A percentile compares a stretch with the other conserved stretches of the same genome.
phyloP scores from a whole-genome alignment of 2,888 invertebrate genomes.

The Phalangium opilio region DNA sequence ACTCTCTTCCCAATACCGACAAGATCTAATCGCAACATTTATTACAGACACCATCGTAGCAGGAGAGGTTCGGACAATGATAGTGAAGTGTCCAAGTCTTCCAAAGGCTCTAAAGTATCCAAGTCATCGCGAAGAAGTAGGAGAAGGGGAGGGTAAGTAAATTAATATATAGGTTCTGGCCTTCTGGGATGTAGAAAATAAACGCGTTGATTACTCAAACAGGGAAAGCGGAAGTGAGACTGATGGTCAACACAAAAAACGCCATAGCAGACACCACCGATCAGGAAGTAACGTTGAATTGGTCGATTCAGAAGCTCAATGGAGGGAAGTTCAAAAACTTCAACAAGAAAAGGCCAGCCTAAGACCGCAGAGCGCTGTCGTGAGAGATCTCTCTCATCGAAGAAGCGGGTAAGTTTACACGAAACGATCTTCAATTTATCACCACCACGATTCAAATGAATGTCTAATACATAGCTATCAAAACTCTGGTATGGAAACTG shows the following conservation, averaged over 20 bases:
- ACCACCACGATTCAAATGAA: not conserved
- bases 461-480: conserved; percentile 25
- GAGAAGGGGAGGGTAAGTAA: conserved; percentile 12
- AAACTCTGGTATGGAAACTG: conserved; percentile 36
- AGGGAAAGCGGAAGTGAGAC: conserved; percentile 31
- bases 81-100: conserved; percentile 72
- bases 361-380: conserved; percentile 15
- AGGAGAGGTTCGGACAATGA: conserved; percentile 74
- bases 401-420: conserved; percentile 13
- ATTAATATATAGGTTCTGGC: too few relatives aligned
- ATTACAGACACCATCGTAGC: conserved; percentile 45
- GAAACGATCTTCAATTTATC: not conserved
- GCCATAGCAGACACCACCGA: conserved; percentile 38
- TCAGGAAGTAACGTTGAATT: conserved; percentile 41
- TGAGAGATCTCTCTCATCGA: conserved; percentile 13
- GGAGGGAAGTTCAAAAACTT: conserved; percentile 70
- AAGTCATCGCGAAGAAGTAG: conserved; percentile 12
- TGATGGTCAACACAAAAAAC: conserved; percentile 37
- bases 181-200: conserved; percentile 5
- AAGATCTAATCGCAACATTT: conserved; percentile 4
- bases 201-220: too few relatives aligned
- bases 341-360: conserved; percentile 29
- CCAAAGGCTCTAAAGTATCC: conserved; percentile 33
- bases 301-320: conserved; percentile 73
- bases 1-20: not conserved